A percentile compares a stretch with the other conserved stretches of the same genome.
phyloP scores from a whole-genome alignment of 2,888 invertebrate species.

The Eucriotettix oculatus region DNA sequence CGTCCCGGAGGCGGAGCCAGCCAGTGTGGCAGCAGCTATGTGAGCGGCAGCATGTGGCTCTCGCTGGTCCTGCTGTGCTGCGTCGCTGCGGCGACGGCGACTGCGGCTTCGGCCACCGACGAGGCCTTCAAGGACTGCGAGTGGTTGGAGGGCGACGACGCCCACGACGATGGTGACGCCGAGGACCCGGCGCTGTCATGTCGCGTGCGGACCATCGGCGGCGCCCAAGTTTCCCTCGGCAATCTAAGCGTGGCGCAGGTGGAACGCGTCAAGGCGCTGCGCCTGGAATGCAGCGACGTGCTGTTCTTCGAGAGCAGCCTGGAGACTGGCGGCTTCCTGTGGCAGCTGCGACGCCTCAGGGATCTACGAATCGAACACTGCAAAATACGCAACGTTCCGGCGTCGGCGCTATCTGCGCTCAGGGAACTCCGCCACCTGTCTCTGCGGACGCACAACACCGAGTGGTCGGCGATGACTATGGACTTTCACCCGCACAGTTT shows the following conservation, averaged over 20 bases:
- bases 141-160: constrained; percentile 40
- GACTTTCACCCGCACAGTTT: constrained; percentile 52
- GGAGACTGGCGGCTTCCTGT: constrained; percentile 31
- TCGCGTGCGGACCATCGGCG: constrained; percentile 52
- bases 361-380: constrained; percentile 58
- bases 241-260: constrained; percentile 51
- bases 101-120: constrained; percentile 20
- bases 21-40: not conserved
- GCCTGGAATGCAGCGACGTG: constrained; percentile 56
- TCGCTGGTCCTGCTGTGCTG: not conserved
- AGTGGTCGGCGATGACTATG: constrained; percentile 64
- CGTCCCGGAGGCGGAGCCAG: constrained; percentile 5
- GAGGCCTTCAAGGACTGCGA: constrained; percentile 55
- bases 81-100: not conserved
- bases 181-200: constrained; percentile 37
- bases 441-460: constrained; percentile 57
- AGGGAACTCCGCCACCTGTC: constrained; percentile 47
- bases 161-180: constrained; percentile 25
- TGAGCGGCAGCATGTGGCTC: not conserved
- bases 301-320: constrained; percentile 56
- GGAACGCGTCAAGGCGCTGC: constrained; percentile 48
- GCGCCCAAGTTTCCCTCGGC: constrained; percentile 47
- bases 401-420: constrained; percentile 48
- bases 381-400: constrained; percentile 57
- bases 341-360: constrained; percentile 44